A percentile compares a stretch with the other conserved stretches of the same genome.
Evolutionary conservation across 2,888 invertebrate genomes (phyloP).

Genomic region (Apodemia hepburni): DNA sequence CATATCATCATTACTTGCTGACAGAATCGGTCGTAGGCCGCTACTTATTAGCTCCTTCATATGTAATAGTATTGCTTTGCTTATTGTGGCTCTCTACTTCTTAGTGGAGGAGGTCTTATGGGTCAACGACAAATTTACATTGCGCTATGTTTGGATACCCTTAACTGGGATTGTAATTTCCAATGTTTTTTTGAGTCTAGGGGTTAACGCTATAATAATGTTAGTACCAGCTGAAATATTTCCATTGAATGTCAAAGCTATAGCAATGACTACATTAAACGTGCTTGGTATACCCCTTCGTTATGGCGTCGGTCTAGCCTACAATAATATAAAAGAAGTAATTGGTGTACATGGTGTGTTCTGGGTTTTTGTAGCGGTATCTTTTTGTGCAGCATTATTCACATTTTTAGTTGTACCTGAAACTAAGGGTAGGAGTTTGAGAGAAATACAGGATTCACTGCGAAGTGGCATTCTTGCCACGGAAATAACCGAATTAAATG

Average conservation of each 20-base stretch:
- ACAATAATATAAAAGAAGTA: conserved; percentile 65
- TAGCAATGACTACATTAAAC: conserved; percentile 67
- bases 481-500: conserved; percentile 23
- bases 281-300: conserved; percentile 67
- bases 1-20: conserved; percentile 52
- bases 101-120: conserved; percentile 46
- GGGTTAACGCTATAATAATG: conserved; percentile 68
- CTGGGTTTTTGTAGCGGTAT: conserved; percentile 60
- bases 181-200: conserved; percentile 49
- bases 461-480: conserved; percentile 47
- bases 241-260: conserved; percentile 76
- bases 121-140: conserved; percentile 36
- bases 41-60: conserved; percentile 61
- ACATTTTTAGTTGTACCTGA: conserved; percentile 74
- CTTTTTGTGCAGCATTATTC: conserved; percentile 68
- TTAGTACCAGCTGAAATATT: conserved; percentile 75
- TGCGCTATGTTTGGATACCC: conserved; percentile 49
- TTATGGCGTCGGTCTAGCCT: conserved; percentile 68
- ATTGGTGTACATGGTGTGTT: conserved; percentile 71
- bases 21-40: conserved; percentile 64
- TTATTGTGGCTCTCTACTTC: conserved; percentile 54
- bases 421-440: conserved; percentile 77
- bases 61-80: conserved; percentile 43
- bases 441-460: conserved; percentile 75
- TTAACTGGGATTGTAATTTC: conserved; percentile 60